Evolutionary conservation across 2,888 invertebrate genomes (phyloP).

Genomic region (Trachelus iudaicus): DNA sequence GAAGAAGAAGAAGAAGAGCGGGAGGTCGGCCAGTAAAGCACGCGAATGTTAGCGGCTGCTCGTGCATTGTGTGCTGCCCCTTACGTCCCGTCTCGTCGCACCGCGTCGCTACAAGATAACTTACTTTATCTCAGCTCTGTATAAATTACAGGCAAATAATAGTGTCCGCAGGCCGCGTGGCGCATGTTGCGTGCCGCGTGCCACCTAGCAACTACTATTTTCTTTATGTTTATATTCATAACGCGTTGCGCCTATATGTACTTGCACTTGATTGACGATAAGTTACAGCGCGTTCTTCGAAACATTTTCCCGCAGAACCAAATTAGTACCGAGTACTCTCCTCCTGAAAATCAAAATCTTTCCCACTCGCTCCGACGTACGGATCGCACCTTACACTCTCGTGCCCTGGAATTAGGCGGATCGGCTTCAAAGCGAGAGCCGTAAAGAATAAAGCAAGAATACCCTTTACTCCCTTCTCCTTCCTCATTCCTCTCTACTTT

Average conservation of each 20-base stretch:
- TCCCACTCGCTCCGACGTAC: too few relatives aligned
- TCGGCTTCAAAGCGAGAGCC: too few relatives aligned
- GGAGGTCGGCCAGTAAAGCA: slow-evolving; percentile 26
- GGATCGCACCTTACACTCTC: too few relatives aligned
- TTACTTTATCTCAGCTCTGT: slow-evolving; percentile 48
- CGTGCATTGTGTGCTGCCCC: slow-evolving; percentile 11
- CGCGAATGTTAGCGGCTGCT: background rate
- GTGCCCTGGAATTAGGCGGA: too few relatives aligned
- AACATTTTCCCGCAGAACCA: too few relatives aligned
- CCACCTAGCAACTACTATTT: slow-evolving; percentile 6
- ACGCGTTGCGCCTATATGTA: background rate
- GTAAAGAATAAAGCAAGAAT: too few relatives aligned
- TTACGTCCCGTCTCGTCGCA: background rate
- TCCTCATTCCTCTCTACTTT: too few relatives aligned
- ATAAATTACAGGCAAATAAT: slow-evolving; percentile 55
- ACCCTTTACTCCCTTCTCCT: too few relatives aligned
- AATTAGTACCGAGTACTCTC: too few relatives aligned
- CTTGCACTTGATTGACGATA: too few relatives aligned
- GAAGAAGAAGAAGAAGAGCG: slow-evolving; percentile 15
- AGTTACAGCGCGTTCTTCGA: too few relatives aligned
- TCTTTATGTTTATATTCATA: slow-evolving; percentile 7
- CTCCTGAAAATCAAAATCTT: too few relatives aligned
- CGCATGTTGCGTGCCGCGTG: slow-evolving; percentile 8
- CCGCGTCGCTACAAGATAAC: slow-evolving; percentile 43
- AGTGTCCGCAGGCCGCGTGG: slow-evolving; percentile 32